Evolutionary conservation across 2,888 invertebrate genomes (phyloP).

Genomic region (Mesorhabditis sp.): DNA sequence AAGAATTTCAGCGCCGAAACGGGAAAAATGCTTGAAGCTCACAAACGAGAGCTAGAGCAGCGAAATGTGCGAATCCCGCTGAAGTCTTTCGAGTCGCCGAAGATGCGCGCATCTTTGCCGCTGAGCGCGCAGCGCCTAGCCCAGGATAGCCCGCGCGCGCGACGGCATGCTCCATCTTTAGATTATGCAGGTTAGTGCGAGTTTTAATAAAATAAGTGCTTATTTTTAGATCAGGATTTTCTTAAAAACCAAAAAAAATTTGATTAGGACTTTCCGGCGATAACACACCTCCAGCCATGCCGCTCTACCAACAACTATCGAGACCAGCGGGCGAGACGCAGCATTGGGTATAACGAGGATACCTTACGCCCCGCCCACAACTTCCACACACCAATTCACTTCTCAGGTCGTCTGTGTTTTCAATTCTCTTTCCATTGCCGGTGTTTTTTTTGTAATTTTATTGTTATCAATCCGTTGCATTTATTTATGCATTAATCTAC

Average conservation of each 20-base stretch:
- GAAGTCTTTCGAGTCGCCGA: conserved; percentile 14
- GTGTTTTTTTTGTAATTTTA: neutral
- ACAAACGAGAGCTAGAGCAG: neutral
- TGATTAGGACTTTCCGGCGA: conserved; percentile 24
- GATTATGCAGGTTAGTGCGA: neutral
- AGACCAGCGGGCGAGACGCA: conserved; percentile 25
- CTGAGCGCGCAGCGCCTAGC: neutral
- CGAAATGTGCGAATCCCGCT: neutral
- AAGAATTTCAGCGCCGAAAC: neutral
- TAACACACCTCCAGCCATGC: conserved; percentile 33
- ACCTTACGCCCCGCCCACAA: neutral
- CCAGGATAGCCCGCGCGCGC: neutral
- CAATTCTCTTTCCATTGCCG: neutral
- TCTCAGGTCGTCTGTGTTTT: neutral
- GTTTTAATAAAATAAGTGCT: too few relatives aligned
- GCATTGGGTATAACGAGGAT: conserved; percentile 24
- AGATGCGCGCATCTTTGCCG: neutral
- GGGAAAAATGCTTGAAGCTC: neutral
- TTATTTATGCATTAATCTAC: neutral
- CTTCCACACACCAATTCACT: neutral
- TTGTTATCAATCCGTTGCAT: neutral
- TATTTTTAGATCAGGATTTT: neutral
- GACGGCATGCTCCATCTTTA: conserved; percentile 3
- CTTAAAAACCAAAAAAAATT: neutral
- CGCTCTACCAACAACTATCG: conserved; percentile 35